These are phyloP conservation scores for Pogonocherus hispidulus DNA, from an alignment of 2,888 invertebrate species.

Conservation along the genomic window DNA sequence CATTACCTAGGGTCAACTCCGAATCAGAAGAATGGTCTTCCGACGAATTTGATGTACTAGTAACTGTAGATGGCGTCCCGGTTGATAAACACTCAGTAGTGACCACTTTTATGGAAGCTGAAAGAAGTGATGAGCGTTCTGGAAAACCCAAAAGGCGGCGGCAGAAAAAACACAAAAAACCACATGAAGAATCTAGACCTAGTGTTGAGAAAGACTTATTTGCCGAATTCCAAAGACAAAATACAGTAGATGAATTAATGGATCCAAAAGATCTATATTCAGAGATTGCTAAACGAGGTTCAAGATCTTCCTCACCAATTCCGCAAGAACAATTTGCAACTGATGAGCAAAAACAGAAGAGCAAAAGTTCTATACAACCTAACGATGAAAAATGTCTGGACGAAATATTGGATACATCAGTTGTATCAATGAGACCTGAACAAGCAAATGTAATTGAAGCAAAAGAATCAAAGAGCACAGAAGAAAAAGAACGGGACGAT, in stretches of 20 bases:
- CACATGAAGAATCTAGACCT: conserved; percentile 33
- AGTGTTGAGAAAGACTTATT: conserved; percentile 54
- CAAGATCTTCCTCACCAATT: conserved; percentile 58
- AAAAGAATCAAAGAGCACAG: neutral
- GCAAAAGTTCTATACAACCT: neutral
- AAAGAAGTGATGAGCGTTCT: conserved; percentile 48
- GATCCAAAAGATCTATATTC: conserved; percentile 62
- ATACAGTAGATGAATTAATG: conserved; percentile 50
- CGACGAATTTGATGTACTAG: conserved; percentile 60
- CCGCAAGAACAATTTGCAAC: neutral
- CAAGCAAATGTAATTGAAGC: neutral
- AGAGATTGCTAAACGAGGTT: conserved; percentile 54
- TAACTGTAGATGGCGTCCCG: conserved; percentile 59
- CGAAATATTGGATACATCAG: neutral
- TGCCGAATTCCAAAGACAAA: conserved; percentile 57
- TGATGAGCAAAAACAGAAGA: neutral
- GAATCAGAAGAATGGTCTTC: conserved; percentile 42
- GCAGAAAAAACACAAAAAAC: conserved; percentile 49
- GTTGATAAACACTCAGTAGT: conserved; percentile 51
- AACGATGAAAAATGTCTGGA: neutral
- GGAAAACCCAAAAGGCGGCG: conserved; percentile 51
- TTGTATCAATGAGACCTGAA: neutral
- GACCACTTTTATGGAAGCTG: conserved; percentile 54
- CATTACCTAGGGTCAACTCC: conserved; percentile 19
- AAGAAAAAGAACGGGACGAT: neutral